Base-by-base conservation (phyloP, 2,888 invertebrate species). In the Rapana venosa region DNA sequence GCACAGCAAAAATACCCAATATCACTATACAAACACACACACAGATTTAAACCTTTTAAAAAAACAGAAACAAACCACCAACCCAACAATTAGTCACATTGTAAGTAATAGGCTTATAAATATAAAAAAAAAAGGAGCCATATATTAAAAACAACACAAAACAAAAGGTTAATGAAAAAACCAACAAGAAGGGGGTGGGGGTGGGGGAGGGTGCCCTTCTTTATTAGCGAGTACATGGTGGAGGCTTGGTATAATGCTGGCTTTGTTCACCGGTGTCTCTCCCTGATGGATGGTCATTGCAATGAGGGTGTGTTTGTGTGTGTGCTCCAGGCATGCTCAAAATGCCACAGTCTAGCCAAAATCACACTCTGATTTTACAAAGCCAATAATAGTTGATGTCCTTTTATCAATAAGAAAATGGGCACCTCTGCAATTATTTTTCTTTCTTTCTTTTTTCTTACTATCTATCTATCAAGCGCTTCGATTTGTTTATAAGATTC, bases 11-110 rank as follows among this genome's bases (percentile, higher is more conserved):
- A 35, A 35, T 47, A 47, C 81, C 66, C 66, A 83, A 20, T 32
- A 79, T 74, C 70, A 74, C n/a, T 74, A n/a, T 74, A 74, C n/a
- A n/a, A 74, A n/a, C 6, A 61, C 30, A 74, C 74, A 74, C n/a
- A 26, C 74, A 74, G n/a, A 79, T 13, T 20, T 4, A 79, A 74
- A 26, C 20, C 20, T 32, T 79, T 32, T 47, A 47, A 47, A 47
- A 47, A 47, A 47, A 47, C 13, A 66, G 66, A 26, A 66, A 22
- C 4, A 66, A 66, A 66, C 4, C 4, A 47, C 47, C 4, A 47
- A 47, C 8, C 47, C 47, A 20, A 74, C 74, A n/a, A 61, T 61
- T 17, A 20, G 13, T 79, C 32, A 32, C 32, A 79, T 8, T 13
- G 32, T 22, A 79, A 32, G 35, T 35, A 79, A 79, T 22, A 79